phyloP scores from a whole-genome alignment of 2,888 invertebrate genomes.

The Phorcus lineatus region DNA sequence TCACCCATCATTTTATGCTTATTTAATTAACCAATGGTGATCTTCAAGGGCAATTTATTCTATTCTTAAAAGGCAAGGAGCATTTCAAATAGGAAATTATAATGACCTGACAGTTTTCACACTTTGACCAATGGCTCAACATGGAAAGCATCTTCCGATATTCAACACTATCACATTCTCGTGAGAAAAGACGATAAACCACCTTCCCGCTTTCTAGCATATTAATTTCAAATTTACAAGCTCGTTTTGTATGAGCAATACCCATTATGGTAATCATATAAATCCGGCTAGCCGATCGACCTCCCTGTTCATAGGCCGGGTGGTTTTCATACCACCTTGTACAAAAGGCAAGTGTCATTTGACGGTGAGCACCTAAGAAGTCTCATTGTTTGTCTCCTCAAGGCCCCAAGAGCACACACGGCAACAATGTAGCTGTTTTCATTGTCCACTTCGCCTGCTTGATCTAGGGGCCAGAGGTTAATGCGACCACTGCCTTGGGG shows the following conservation, averaged over 20 bases:
- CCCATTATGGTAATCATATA: conserved; percentile 5
- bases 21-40: too few species aligned
- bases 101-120: too few species aligned
- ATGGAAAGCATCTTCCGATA: neutral
- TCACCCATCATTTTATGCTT: too few species aligned
- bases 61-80: too few species aligned
- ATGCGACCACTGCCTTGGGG: neutral
- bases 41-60: too few species aligned
- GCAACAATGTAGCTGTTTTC: conserved; percentile 1
- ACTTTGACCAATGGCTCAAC: neutral
- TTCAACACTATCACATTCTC: neutral
- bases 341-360: neutral
- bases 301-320: neutral
- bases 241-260: conserved; percentile 1
- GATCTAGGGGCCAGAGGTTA: neutral
- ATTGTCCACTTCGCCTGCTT: neutral
- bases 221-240: conserved; percentile 18
- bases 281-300: neutral
- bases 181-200: neutral
- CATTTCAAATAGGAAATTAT: too few species aligned
- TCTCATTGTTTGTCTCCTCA: neutral
- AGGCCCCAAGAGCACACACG: neutral
- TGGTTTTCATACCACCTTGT: neutral
- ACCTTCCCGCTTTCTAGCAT: conserved; percentile 9
- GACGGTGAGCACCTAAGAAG: neutral